Evolutionary conservation across 2,888 invertebrate genomes (phyloP).

Genomic region (Agrochola lychnidis): DNA sequence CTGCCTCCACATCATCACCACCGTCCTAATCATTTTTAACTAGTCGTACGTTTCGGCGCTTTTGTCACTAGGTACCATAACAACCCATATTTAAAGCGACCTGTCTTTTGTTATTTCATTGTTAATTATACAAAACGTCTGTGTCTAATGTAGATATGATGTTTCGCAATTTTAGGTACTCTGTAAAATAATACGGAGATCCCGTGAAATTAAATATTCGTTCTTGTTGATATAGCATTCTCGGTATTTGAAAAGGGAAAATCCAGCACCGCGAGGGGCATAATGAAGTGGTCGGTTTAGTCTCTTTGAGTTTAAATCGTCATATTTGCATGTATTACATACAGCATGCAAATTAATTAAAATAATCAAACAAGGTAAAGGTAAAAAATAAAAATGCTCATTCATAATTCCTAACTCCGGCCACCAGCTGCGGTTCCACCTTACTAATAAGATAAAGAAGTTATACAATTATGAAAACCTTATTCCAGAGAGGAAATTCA

Average conservation of each 20-base stretch:
- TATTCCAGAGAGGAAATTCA: slow-evolving; percentile 47
- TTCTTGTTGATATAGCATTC: neutral
- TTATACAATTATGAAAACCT: slow-evolving; percentile 6
- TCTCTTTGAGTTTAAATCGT: neutral
- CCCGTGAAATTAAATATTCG: neutral
- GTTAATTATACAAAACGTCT: slow-evolving; percentile 1
- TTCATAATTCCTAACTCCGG: neutral
- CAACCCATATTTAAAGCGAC: no score
- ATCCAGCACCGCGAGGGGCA: no score
- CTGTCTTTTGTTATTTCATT: slow-evolving; percentile 5
- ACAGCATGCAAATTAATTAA: neutral
- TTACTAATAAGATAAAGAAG: slow-evolving; percentile 18
- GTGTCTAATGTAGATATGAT: neutral
- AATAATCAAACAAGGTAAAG: no score
- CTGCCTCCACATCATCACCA: no score
- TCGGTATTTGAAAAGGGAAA: neutral
- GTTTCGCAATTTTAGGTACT: neutral
- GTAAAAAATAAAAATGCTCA: no score
- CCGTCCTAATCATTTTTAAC: no score
- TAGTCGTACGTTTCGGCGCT: no score
- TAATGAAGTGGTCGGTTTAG: neutral
- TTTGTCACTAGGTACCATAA: no score
- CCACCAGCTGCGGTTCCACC: neutral
- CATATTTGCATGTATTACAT: neutral
- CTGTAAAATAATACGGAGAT: slow-evolving; percentile 6